Percentiles rank a stretch among this genome's conserved stretches.
phyloP scores from a whole-genome alignment of 2,113 vertebrate genomes.

The Notothenia coriiceps region DNA sequence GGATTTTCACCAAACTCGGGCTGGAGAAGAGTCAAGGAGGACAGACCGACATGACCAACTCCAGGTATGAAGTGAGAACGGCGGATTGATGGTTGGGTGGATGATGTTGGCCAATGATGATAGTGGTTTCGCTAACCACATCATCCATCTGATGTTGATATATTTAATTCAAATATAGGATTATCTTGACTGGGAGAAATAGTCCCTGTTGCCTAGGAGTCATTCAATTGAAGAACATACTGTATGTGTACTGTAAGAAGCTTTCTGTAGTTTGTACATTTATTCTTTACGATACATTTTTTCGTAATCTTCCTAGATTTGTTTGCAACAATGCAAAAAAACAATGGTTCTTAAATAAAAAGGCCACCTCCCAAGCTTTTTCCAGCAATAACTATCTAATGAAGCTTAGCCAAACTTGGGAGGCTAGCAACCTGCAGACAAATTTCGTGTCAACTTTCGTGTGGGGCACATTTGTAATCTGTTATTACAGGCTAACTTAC shows the following conservation, averaged over 20 bases:
- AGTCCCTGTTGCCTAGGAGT: background rate
- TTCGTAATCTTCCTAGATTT: background rate
- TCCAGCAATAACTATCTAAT: too few relatives aligned
- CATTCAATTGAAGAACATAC: background rate
- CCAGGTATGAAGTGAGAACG: slow-evolving; percentile 85
- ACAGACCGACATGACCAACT: slow-evolving; percentile 90
- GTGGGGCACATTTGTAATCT: background rate
- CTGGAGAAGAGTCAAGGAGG: slow-evolving; percentile 90
- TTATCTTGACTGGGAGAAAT: background rate
- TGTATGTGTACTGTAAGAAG: background rate
- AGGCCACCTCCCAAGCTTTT: too few relatives aligned
- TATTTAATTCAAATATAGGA: background rate
- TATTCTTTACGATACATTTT: background rate
- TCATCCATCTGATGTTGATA: background rate
- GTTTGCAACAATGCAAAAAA: too few relatives aligned
- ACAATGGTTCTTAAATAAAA: too few relatives aligned
- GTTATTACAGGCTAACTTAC: background rate
- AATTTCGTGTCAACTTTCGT: background rate
- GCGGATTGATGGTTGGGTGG: slow-evolving; percentile 2
- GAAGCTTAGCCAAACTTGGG: too few relatives aligned
- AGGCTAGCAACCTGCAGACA: too few relatives aligned
- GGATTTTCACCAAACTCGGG: slow-evolving; percentile 93
- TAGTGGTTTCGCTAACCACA: background rate
- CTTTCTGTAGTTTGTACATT: background rate
- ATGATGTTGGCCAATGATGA: background rate